These are phyloP conservation scores for Euzetes globulus DNA, from an alignment of 2,888 invertebrate genomes.

Conservation along the genomic window DNA sequence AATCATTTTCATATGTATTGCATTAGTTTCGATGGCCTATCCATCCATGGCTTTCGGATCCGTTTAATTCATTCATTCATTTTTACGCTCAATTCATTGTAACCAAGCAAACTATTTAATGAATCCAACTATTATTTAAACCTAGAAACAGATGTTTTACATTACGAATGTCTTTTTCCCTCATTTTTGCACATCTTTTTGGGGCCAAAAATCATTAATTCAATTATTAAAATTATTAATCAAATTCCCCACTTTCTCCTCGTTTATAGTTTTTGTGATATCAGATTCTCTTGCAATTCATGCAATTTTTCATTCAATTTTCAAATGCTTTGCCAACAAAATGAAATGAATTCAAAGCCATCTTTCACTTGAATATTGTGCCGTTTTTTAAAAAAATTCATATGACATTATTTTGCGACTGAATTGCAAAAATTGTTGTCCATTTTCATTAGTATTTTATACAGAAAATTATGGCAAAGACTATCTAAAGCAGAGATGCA, in stretches of 20 bases:
- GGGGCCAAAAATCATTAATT: not conserved
- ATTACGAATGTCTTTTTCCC: not conserved
- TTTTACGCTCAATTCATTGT: conserved; percentile 24
- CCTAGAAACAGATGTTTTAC: not conserved
- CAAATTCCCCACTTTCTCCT: not conserved
- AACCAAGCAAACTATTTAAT: conserved; percentile 15
- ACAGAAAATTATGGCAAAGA: no score
- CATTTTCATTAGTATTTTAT: no score
- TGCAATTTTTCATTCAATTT: no score
- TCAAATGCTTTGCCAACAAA: not conserved
- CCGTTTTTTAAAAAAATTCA: no score
- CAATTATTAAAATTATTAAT: not conserved
- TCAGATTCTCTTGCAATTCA: not conserved
- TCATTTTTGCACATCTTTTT: not conserved
- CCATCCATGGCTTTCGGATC: not conserved
- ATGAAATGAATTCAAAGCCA: no score
- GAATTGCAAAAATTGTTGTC: no score
- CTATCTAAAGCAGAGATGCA: no score
- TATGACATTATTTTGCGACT: no score
- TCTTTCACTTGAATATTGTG: no score
- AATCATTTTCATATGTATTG: conserved; percentile 5
- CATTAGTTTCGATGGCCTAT: not conserved
- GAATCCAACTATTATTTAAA: not conserved
- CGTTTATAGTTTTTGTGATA: not conserved
- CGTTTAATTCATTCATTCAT: not conserved